Evolutionary conservation across 1,140 invertebrate species (phyloP).

Genomic region (Pteromalus puparum): DNA sequence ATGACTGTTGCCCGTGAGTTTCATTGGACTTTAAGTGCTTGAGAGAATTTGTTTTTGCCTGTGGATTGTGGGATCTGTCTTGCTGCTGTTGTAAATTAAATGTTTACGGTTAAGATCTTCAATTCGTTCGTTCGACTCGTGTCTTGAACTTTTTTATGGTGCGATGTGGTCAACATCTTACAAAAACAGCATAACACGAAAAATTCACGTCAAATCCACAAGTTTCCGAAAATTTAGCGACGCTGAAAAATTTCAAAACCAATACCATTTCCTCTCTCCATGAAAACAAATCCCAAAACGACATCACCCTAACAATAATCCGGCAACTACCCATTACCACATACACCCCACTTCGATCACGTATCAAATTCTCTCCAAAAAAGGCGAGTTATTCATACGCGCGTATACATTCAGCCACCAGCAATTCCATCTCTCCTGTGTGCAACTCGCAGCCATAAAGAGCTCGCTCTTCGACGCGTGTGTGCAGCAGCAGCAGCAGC

Average conservation of each 20-base stretch:
- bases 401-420: neutral
- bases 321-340: too few species aligned
- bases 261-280: too few species aligned
- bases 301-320: too few species aligned
- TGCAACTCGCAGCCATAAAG: neutral
- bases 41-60: neutral
- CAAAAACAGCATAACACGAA: too few species aligned
- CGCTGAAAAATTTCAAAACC: too few species aligned
- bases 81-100: neutral
- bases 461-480: neutral
- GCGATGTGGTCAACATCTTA: too few species aligned
- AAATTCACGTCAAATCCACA: too few species aligned
- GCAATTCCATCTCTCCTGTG: neutral
- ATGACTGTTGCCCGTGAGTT: constrained; percentile 10
- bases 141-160: too few species aligned
- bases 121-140: neutral
- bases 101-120: neutral
- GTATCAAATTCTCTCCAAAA: neutral
- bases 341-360: too few species aligned
- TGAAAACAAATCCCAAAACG: too few species aligned
- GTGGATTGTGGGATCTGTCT: neutral
- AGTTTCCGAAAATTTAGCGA: too few species aligned
- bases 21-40: constrained; percentile 18
- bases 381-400: neutral
- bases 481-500: too few species aligned